Percentiles rank a stretch among this genome's conserved stretches.
Conservation (phyloP, 1,140 invertebrate species). For the Venustaconcha ellipsiformis region DNA sequence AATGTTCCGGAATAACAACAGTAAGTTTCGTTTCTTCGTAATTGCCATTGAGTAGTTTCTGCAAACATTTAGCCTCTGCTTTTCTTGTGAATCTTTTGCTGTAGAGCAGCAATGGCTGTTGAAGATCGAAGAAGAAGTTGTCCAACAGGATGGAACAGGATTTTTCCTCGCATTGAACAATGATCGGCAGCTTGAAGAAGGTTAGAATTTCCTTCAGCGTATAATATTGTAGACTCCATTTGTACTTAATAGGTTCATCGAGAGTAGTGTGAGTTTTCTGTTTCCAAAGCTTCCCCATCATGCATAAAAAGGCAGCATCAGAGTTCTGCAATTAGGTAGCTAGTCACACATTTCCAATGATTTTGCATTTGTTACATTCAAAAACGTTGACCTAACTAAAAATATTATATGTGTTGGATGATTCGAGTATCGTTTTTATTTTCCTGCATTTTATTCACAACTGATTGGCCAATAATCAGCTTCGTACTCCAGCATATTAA, state of each 20-base stretch:
- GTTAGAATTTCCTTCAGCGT: conserved; percentile 37
- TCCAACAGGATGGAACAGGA: conserved; percentile 18
- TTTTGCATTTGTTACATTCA: no score
- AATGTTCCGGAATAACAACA: conserved; percentile 31
- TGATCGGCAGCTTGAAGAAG: conserved; percentile 46
- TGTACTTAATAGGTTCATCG: conserved; percentile 29
- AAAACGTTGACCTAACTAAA: no score
- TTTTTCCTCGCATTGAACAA: conserved; percentile 45
- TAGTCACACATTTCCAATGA: no score
- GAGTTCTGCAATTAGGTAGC: no score
- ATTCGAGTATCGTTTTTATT: no score
- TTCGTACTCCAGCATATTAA: no score
- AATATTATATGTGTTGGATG: no score
- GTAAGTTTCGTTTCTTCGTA: conserved; percentile 25
- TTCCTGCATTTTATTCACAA: no score
- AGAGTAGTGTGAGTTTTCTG: conserved; percentile 4
- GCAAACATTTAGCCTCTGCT: conserved; percentile 25
- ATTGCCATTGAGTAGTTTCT: conserved; percentile 10
- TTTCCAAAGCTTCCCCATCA: conserved; percentile 22
- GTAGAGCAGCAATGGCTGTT: conserved; percentile 23
- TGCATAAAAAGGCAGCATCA: no score
- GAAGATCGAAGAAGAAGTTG: conserved; percentile 33
- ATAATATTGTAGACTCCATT: conserved; percentile 49
- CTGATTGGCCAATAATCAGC: no score
- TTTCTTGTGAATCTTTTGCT: conserved; percentile 18